phyloP scores from a whole-genome alignment of 2,113 vertebrate species.

The Ailurus styani region DNA sequence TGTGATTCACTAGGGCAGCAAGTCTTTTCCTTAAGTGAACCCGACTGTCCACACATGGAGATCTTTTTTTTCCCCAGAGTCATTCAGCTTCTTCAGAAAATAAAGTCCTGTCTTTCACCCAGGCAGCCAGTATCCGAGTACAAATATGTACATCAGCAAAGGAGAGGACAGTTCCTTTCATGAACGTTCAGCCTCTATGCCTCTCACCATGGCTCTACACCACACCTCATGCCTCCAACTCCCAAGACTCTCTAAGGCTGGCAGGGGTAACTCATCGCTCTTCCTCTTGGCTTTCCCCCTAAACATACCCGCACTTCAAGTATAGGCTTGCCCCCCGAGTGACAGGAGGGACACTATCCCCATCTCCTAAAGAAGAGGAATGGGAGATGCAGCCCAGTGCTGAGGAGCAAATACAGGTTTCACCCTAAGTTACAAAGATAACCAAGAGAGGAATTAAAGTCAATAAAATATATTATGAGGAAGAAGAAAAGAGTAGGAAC shows the following conservation, averaged over 20 bases:
- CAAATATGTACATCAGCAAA: not conserved
- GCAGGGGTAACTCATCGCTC: not conserved
- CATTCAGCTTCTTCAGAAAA: constrained; percentile 27
- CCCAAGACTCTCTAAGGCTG: not conserved
- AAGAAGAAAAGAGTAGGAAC: not conserved
- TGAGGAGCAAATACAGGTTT: not conserved
- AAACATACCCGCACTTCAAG: not conserved
- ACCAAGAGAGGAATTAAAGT: not conserved
- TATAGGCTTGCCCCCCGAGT: not conserved
- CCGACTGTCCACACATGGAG: not conserved
- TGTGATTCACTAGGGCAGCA: not conserved
- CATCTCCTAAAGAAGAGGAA: not conserved
- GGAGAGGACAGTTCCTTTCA: not conserved
- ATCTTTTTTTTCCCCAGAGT: not conserved
- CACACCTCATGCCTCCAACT: not conserved
- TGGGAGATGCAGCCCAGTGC: not conserved
- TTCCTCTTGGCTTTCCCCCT: not conserved
- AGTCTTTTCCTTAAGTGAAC: not conserved
- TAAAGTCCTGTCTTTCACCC: not conserved
- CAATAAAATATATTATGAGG: not conserved
- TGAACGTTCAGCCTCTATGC: not conserved
- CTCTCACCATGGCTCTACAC: not conserved
- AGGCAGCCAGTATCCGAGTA: not conserved
- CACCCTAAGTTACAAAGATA: not conserved
- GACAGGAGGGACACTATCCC: not conserved